Evolutionary conservation across 2,888 invertebrate genomes (phyloP).

Genomic region (Mimachlamys varia): DNA sequence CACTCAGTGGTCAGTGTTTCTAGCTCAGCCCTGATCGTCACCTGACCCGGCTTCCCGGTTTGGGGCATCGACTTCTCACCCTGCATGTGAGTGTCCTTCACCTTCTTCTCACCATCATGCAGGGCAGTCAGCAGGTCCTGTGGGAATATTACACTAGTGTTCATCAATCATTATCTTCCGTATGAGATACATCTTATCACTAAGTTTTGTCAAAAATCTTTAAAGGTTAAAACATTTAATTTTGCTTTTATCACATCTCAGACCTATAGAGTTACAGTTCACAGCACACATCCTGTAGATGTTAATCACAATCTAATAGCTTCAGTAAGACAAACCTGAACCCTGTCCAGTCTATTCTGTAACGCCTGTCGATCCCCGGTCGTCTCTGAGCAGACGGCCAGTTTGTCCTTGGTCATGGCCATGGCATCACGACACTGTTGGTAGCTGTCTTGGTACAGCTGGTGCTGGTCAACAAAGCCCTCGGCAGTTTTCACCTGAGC

Average conservation of each 20-base stretch:
- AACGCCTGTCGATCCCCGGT: constrained; percentile 93
- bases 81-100: constrained; percentile 91
- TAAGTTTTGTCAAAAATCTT: no score
- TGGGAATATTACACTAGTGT: constrained; percentile 43
- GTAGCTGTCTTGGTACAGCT: constrained; percentile 79
- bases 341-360: constrained; percentile 80
- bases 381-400: constrained; percentile 91
- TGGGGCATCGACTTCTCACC: constrained; percentile 95
- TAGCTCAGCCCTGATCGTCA: constrained; percentile 94
- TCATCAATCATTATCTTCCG: background rate
- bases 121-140: constrained; percentile 72
- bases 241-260: background rate
- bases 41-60: constrained; percentile 95
- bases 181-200: no score
- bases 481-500: constrained; percentile 71
- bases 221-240: background rate
- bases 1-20: constrained; percentile 90
- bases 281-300: background rate
- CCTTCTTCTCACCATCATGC: constrained; percentile 83
- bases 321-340: constrained; percentile 59
- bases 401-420: constrained; percentile 89
- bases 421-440: constrained; percentile 94
- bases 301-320: no score
- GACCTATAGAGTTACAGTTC: background rate
- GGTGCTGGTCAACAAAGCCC: constrained; percentile 75